Evolutionary conservation across 2,113 vertebrate species (phyloP).

Genomic region (Nycticorax nycticorax): DNA sequence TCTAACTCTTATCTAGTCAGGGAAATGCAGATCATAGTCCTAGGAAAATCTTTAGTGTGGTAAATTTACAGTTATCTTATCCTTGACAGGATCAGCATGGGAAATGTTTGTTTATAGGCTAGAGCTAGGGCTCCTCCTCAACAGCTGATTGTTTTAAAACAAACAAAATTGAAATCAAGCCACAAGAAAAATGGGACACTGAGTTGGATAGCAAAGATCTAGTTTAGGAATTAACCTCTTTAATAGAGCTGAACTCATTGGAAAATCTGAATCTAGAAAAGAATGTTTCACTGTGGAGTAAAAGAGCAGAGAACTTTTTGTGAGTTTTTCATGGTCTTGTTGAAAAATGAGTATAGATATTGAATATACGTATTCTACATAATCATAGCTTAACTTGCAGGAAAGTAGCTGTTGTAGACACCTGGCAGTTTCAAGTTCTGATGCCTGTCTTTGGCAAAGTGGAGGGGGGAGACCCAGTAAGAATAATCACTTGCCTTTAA

Average conservation of each 20-base stretch:
- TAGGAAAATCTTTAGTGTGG: not conserved
- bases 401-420: not conserved
- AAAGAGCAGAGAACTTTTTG: not conserved
- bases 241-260: not conserved
- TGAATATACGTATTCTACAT: not conserved
- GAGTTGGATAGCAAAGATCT: not conserved
- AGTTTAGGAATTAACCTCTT: not conserved
- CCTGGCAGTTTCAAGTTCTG: not conserved
- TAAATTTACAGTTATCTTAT: not conserved
- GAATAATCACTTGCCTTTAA: not conserved
- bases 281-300: not conserved
- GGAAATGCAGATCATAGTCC: not conserved
- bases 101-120: not conserved
- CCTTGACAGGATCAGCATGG: not conserved
- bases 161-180: not conserved
- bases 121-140: not conserved
- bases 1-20: not conserved
- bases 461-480: not conserved
- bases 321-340: not conserved
- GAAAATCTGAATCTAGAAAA: not conserved
- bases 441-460: not conserved
- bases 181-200: not conserved
- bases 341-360: not conserved
- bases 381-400: not conserved
- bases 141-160: not conserved